Conservation (phyloP, 1,140 invertebrate species). For the Bacillus rossius region DNA sequence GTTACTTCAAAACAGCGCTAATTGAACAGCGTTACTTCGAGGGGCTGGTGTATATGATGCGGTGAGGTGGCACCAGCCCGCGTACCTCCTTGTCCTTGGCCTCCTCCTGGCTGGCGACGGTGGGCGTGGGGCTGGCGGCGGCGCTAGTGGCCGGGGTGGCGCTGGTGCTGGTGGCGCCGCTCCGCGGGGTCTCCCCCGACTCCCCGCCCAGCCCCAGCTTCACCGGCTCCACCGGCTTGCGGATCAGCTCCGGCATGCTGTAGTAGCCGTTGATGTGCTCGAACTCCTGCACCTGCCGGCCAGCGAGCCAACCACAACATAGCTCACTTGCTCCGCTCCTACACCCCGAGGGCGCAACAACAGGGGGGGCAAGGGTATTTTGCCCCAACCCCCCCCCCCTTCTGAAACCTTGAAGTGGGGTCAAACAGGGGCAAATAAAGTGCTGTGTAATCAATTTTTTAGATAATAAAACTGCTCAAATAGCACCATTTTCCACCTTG, state of each 20-base stretch:
- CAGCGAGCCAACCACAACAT: background rate
- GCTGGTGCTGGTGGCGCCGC: constrained; percentile 50
- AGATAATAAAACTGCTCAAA: no score
- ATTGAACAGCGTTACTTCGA: no score
- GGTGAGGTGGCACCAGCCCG: no score
- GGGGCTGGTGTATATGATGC: no score
- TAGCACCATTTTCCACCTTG: no score
- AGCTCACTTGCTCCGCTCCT: background rate
- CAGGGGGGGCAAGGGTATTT: no score
- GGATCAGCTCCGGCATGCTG: constrained; percentile 91
- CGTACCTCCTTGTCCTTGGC: constrained; percentile 42
- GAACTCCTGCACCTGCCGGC: constrained; percentile 81
- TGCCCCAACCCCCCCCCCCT: no score
- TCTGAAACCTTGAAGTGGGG: no score
- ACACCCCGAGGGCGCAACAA: no score
- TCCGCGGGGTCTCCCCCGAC: constrained; percentile 33
- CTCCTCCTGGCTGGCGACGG: constrained; percentile 38
- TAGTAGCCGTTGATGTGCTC: constrained; percentile 97
- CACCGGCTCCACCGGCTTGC: constrained; percentile 68
- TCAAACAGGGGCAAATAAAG: no score
- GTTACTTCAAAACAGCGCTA: no score
- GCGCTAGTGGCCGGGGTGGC: constrained; percentile 63
- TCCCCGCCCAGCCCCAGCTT: constrained; percentile 35
- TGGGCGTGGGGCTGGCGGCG: constrained; percentile 57
- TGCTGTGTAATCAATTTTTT: no score